Base-by-base conservation (phyloP, 2,797 vertebrate genomes). In the Acanthopagrus latus region DNA sequence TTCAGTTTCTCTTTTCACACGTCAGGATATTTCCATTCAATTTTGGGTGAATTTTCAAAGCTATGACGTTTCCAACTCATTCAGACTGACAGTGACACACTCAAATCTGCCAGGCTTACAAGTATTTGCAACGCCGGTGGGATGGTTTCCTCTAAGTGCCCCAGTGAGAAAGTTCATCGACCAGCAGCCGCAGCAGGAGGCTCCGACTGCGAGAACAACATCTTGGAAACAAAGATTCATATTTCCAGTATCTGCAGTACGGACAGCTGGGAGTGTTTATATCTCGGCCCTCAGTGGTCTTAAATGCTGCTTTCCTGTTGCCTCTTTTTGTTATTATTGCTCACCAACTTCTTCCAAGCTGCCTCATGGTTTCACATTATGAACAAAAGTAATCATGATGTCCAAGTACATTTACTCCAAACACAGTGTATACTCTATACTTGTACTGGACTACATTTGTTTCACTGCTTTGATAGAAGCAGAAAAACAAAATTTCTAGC, bases 211-310 rank as follows among this genome's bases (percentile, higher is more conserved):
- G 66, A 50, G 43, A 56, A 44, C 2, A 20, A 50, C 43, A 66
- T 48, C 21, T 44, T 21, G 14, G 48, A 73, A 64, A 41, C 8
- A 60, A 60, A n/a, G 51, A 10, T 41, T 74, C 43, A 33, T 21
- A 16, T 54, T 48, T 8, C 5, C 21, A 6, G 62, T 18, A 13
- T 54, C 17, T 33, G 54, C 7, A 21, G 41, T 14, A 10, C 46
- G 23, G 27, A 47, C 2, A 48, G 38, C 20, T 10, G 46, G 17
- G 29, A 58, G 33, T 21, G 3, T 3, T 50, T 17, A 43, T 9
- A 18, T 13, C 8, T 23, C 17, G 17, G 27, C 16, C 20, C 16
- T 21, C 13, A 46, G 38, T 12, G 7, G n/a, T n/a, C 11, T 33
- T 3, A 44, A 66, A 67, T 12, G 18, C 16, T 18, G n/a, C 3